These are phyloP conservation scores for Cirrhinus molitorella DNA, from an alignment of 2,797 vertebrate species.

Conservation along the genomic window DNA sequence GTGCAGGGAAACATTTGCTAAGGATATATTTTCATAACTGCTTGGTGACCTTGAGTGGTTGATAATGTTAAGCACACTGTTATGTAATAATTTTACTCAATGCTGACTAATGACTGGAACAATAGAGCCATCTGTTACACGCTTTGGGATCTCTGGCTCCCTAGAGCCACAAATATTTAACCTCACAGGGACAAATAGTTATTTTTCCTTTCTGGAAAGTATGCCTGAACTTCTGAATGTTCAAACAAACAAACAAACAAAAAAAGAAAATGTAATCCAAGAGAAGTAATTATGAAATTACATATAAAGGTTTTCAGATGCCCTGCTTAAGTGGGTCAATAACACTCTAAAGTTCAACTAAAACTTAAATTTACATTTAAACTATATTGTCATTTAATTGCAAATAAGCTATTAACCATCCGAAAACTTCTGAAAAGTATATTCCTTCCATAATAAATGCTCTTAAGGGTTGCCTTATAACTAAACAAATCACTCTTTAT, in stretches of 20 bases:
- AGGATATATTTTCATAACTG: conserved; percentile 16
- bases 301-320: neutral
- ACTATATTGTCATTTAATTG: too few species aligned
- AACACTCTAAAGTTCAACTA: neutral
- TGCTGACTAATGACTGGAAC: conserved; percentile 14
- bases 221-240: neutral
- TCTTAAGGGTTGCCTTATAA: too few species aligned
- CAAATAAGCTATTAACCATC: too few species aligned
- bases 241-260: neutral
- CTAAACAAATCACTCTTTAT: too few species aligned
- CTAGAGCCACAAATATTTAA: conserved; percentile 40
- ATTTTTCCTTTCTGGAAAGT: conserved; percentile 14
- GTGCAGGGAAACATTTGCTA: neutral
- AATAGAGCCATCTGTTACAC: conserved; percentile 43
- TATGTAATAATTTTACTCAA: conserved; percentile 32
- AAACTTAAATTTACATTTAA: too few species aligned
- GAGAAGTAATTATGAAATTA: neutral
- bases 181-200: conserved; percentile 43
- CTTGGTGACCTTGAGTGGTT: conserved; percentile 7
- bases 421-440: too few species aligned
- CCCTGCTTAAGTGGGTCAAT: neutral
- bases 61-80: conserved; percentile 38
- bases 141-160: conserved; percentile 21
- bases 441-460: too few species aligned
- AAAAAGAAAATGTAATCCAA: neutral